A percentile compares a stretch with the other conserved stretches of the same genome.
Evolutionary conservation across 2,113 vertebrate species (phyloP).

Genomic region (Anguilla rostrata): DNA sequence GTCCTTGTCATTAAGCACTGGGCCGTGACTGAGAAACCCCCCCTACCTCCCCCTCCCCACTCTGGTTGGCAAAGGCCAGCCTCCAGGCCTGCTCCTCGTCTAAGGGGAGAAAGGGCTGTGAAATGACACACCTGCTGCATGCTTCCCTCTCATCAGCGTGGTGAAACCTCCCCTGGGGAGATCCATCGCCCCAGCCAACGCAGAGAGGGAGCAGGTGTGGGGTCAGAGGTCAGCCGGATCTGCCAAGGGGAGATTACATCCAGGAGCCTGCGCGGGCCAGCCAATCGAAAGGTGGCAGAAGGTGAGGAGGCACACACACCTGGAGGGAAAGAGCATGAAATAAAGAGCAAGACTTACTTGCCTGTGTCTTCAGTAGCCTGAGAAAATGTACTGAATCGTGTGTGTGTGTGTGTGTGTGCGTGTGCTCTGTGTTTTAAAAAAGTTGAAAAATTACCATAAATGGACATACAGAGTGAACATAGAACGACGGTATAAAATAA

Average conservation of each 20-base stretch:
- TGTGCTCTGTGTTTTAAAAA: background rate
- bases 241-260: conserved; percentile 36
- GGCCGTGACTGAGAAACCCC: background rate
- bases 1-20: background rate
- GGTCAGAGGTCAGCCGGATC: conserved; percentile 33
- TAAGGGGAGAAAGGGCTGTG: background rate
- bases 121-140: conserved; percentile 6
- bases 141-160: background rate
- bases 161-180: background rate
- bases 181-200: background rate
- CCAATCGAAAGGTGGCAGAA: conserved; percentile 22
- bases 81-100: background rate
- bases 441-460: background rate
- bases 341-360: background rate
- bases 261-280: conserved; percentile 28
- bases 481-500: background rate
- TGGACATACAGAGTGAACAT: background rate
- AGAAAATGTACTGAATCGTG: background rate
- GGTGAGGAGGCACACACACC: background rate
- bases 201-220: background rate
- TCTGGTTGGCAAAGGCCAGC: too few species aligned
- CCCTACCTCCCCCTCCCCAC: background rate
- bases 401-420: conserved; percentile 11
- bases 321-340: background rate
- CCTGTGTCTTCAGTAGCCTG: too few species aligned